Base-by-base conservation (phyloP, 2,888 invertebrate genomes). In the Polydrusus cervinus region DNA sequence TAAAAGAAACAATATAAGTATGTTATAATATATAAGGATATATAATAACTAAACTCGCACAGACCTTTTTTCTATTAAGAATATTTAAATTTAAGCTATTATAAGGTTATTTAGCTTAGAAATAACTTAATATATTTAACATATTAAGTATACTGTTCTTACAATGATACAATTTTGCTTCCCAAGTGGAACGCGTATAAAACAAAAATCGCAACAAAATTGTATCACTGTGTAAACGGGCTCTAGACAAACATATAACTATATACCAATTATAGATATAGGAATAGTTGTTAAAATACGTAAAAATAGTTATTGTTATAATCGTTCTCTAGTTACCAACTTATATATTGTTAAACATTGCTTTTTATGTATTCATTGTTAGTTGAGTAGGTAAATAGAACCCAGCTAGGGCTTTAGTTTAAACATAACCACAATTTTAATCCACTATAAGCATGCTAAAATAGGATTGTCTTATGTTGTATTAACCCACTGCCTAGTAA, bases 401-500 rank as follows among this genome's bases (percentile, higher is more conserved):
- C 49, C 10, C 45, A 14, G 14, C 45, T 14, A 18, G 9, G 13
- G 9, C 10, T 49, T 49, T 49, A 49, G 49, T 16, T 49, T 49
- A 18, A 47, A 14, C 16, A n/a, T 47, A 47, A 16, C 1, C n/a
- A n/a, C n/a, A 47, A 16, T 47, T 47, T 47, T 16, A 47, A 47
- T 13, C 9, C 16, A 47, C 16, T n/a, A 34, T 25, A 13, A n/a
- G 6, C 45, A 45, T 45, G 45, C 45, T 45, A 47, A 47, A 14
- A 47, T 47, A 47, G 14, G 16, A 16, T 47, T 34, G 34, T 34
- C 7, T 34, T 34, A 7, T 34, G 34, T 34, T 34, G 10, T 34
- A 10, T 60, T 60, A 38, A 38, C 38, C 38, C 57, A 60, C 57
- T 60, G 38, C 38, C 57, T 60, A 60, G 57, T 60, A 30, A 38